Evolutionary conservation across 2,888 invertebrate genomes (phyloP).

Genomic region (Megastigmus dorsalis): DNA sequence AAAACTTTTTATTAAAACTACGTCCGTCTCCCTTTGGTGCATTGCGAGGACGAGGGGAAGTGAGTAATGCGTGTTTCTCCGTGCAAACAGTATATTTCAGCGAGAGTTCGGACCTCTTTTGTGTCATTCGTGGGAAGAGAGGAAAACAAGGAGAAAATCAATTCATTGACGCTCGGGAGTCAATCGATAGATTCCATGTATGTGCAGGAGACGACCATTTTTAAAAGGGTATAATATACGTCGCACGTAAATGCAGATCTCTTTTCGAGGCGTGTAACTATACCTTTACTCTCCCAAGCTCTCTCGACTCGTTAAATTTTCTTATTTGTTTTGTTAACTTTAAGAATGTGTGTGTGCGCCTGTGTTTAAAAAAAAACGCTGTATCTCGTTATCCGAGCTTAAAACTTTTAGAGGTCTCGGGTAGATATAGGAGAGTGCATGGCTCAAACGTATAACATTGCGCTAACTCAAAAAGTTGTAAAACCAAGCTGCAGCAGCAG

Average conservation of each 20-base stretch:
- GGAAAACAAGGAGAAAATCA: slow-evolving; percentile 23
- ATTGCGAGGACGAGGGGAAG: no score
- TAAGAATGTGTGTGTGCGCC: no score
- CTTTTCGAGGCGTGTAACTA: neutral
- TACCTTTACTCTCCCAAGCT: neutral
- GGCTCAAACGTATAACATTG: slow-evolving; percentile 16
- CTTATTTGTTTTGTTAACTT: no score
- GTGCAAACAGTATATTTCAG: slow-evolving; percentile 26
- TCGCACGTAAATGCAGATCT: no score
- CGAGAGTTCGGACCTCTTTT: neutral
- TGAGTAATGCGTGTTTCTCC: neutral
- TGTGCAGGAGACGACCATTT: no score
- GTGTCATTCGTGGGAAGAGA: neutral
- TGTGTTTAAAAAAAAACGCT: no score
- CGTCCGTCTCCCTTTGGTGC: slow-evolving; percentile 18
- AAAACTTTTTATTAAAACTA: slow-evolving; percentile 46
- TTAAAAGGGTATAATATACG: no score
- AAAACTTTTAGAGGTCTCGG: slow-evolving; percentile 19
- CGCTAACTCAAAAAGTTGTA: slow-evolving; percentile 27
- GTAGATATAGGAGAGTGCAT: neutral
- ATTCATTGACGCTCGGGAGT: neutral
- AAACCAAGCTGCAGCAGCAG: no score
- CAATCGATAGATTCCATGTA: slow-evolving; percentile 22
- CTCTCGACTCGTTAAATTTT: no score
- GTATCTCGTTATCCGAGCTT: slow-evolving; percentile 28